phyloP scores from a whole-genome alignment of 2,888 invertebrate species.

The Sycophila texana region DNA sequence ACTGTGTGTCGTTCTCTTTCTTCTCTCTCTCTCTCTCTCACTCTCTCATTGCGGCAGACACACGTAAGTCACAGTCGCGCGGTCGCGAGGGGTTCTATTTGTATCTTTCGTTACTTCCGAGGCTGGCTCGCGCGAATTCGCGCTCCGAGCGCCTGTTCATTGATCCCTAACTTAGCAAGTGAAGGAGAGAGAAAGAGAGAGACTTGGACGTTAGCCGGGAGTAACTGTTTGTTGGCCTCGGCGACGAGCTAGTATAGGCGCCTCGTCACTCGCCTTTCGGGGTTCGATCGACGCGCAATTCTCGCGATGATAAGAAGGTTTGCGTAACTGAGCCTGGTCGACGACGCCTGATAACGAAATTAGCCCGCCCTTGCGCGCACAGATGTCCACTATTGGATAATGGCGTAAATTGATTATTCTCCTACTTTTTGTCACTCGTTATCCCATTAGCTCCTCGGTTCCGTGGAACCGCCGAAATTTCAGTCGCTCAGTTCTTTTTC shows the following conservation, averaged over 20 bases:
- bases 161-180: constrained; percentile 1
- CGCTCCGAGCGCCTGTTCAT: constrained; percentile 18
- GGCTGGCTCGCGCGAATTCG: constrained; percentile 39
- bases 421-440: not conserved
- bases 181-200: constrained; percentile 8
- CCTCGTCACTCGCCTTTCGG: constrained; percentile 3
- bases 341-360: no score
- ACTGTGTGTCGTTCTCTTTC: constrained; percentile 13
- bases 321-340: no score
- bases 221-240: constrained; percentile 31
- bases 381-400: no score
- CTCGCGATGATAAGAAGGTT: constrained; percentile 7
- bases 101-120: constrained; percentile 56
- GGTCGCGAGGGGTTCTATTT: constrained; percentile 47
- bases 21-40: constrained; percentile 13
- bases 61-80: constrained; percentile 15
- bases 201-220: not conserved
- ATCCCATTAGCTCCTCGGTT: not conserved
- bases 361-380: no score
- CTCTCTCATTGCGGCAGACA: constrained; percentile 37
- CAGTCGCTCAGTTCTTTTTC: no score
- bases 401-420: not conserved
- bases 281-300: constrained; percentile 14
- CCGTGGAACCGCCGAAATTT: no score
- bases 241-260: constrained; percentile 6